Percentiles rank a stretch among this genome's conserved stretches.
Conservation (phyloP, 2,113 vertebrate genomes). For the Amphiprion ocellaris region DNA sequence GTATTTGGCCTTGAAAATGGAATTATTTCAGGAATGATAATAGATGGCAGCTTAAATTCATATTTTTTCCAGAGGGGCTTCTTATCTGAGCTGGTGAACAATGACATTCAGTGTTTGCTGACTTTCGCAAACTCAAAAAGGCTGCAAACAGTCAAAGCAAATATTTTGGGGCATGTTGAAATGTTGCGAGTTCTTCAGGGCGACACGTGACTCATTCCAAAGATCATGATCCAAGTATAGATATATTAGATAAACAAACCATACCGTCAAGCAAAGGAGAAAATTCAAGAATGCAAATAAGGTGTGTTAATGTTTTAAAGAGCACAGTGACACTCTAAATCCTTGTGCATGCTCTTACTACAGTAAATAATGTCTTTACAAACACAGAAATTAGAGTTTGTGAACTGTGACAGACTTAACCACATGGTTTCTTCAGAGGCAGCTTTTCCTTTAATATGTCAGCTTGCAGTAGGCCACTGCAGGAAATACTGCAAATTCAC, state of each 20-base stretch:
- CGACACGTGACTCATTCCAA: conserved; percentile 23
- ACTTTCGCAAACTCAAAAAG: conserved; percentile 16
- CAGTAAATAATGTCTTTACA: no score
- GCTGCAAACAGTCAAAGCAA: conserved; percentile 35
- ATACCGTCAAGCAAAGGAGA: background rate
- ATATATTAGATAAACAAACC: conserved; percentile 11
- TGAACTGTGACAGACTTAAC: no score
- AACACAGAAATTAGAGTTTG: no score
- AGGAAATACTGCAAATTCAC: no score
- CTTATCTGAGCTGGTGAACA: background rate
- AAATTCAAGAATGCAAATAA: background rate
- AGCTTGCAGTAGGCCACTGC: no score
- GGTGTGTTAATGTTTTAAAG: no score
- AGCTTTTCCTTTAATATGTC: no score
- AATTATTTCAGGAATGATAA: background rate
- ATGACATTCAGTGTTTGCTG: background rate
- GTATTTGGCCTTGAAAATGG: background rate
- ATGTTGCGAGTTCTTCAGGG: conserved; percentile 15
- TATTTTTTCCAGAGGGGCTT: background rate
- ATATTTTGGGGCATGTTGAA: conserved; percentile 36
- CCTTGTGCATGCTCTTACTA: no score
- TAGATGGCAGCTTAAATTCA: conserved; percentile 12
- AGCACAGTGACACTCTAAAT: no score
- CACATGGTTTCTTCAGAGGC: no score
- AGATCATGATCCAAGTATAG: background rate